Evolutionary conservation across 2,113 vertebrate species (phyloP).

Genomic region (Otolemur garnettii): DNA sequence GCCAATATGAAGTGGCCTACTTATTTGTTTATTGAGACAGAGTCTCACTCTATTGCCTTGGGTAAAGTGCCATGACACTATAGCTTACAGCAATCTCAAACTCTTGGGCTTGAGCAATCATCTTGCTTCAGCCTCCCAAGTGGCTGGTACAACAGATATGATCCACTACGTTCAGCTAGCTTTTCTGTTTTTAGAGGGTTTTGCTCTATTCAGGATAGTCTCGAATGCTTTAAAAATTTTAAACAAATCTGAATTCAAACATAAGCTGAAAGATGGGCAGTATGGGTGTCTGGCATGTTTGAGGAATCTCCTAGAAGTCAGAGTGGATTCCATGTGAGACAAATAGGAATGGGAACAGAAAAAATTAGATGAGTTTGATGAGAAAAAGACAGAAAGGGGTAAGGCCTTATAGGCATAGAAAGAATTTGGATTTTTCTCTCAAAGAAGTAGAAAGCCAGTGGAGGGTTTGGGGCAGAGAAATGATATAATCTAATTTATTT

Average conservation of each 20-base stretch:
- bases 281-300: neutral
- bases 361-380: neutral
- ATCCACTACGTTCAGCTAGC: too few species aligned
- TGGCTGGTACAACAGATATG: too few species aligned
- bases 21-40: too few species aligned
- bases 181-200: too few species aligned
- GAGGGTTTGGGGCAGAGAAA: neutral
- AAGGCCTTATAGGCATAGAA: neutral
- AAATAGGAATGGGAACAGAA: neutral
- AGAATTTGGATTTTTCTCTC: neutral
- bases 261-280: neutral
- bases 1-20: too few species aligned
- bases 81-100: too few species aligned
- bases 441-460: neutral
- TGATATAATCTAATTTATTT: constrained; percentile 3
- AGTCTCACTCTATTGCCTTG: too few species aligned
- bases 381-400: neutral
- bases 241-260: neutral
- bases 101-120: too few species aligned
- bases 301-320: neutral
- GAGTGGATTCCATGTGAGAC: neutral
- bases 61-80: too few species aligned
- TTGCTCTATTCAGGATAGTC: too few species aligned
- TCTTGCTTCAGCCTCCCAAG: too few species aligned
- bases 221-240: neutral